Conservation (phyloP, 2,113 vertebrate species). For the Silurus asotus region DNA sequence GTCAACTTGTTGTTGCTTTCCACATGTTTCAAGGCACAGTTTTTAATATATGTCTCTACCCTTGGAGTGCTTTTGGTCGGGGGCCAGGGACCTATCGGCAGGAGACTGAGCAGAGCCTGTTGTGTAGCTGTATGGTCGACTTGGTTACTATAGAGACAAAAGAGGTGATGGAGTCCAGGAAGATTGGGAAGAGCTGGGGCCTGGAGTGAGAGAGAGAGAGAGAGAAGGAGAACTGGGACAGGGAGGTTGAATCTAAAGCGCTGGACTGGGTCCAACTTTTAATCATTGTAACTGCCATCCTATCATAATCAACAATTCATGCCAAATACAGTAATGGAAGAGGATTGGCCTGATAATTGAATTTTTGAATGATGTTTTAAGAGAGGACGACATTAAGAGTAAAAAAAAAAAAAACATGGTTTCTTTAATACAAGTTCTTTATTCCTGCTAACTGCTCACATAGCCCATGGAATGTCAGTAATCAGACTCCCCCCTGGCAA, state of each 20-base stretch:
- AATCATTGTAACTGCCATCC: neutral
- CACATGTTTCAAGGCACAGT: slow-evolving; percentile 61
- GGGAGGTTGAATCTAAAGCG: slow-evolving; percentile 15
- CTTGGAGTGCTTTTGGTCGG: slow-evolving; percentile 65
- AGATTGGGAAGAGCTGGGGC: slow-evolving; percentile 39
- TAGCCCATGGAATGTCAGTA: slow-evolving; percentile 63
- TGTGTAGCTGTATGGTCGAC: slow-evolving; percentile 67
- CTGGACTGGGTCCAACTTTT: slow-evolving; percentile 13
- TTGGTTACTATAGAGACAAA: slow-evolving; percentile 67
- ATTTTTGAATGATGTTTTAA: neutral
- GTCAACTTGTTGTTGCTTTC: slow-evolving; percentile 60
- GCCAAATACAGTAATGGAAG: neutral
- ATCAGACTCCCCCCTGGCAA: slow-evolving; percentile 47
- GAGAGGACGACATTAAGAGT: neutral
- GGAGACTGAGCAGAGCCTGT: slow-evolving; percentile 71
- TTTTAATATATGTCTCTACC: slow-evolving; percentile 65
- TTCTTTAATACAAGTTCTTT: neutral
- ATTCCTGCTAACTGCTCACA: slow-evolving; percentile 46
- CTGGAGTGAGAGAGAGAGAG: slow-evolving; percentile 1
- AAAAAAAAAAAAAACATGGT: neutral
- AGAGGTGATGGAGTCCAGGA: slow-evolving; percentile 74
- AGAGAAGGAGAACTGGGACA: slow-evolving; percentile 37
- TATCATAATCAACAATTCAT: neutral
- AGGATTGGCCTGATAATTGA: neutral
- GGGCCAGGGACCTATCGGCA: slow-evolving; percentile 66